Percentiles rank a stretch among this genome's conserved stretches.
Conservation (phyloP, 2,888 invertebrate genomes). For the Ornithoptera alexandrae region DNA sequence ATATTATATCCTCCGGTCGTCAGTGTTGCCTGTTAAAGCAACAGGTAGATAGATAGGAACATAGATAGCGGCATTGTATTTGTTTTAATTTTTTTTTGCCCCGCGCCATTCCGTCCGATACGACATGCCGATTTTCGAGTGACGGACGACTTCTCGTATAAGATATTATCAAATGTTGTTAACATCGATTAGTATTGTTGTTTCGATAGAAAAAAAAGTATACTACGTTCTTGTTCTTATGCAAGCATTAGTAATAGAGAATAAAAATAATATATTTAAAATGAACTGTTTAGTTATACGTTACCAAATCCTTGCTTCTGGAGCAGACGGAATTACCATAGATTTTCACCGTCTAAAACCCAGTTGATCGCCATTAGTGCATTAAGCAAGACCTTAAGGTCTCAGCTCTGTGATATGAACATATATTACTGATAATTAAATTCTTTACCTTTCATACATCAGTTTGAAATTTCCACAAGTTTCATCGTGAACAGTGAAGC, state of each 20-base stretch:
- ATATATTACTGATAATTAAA: too few species aligned
- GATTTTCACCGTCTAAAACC: too few species aligned
- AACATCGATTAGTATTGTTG: conserved; percentile 53
- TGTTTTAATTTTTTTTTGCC: conserved; percentile 51
- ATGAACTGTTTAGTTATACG: too few species aligned
- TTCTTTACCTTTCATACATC: too few species aligned
- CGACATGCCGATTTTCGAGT: conserved; percentile 60
- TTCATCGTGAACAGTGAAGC: too few species aligned
- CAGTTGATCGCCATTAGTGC: too few species aligned
- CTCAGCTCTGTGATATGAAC: too few species aligned
- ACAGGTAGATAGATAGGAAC: conserved; percentile 54
- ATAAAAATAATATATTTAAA: too few species aligned
- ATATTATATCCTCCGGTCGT: neutral
- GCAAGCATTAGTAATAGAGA: conserved; percentile 21
- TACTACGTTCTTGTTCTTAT: conserved; percentile 23
- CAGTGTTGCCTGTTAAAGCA: conserved; percentile 39
- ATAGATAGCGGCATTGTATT: conserved; percentile 50
- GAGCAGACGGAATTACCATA: too few species aligned
- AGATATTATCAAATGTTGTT: conserved; percentile 52
- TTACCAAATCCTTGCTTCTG: too few species aligned
- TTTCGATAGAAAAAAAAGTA: conserved; percentile 32
- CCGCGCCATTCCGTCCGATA: conserved; percentile 41
- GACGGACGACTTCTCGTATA: conserved; percentile 59
- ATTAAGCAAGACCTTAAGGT: too few species aligned
- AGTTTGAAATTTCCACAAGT: too few species aligned